A percentile compares a stretch with the other conserved stretches of the same genome.
Evolutionary conservation across 2,888 invertebrate genomes (phyloP).

Genomic region (Cheilosia grossa): DNA sequence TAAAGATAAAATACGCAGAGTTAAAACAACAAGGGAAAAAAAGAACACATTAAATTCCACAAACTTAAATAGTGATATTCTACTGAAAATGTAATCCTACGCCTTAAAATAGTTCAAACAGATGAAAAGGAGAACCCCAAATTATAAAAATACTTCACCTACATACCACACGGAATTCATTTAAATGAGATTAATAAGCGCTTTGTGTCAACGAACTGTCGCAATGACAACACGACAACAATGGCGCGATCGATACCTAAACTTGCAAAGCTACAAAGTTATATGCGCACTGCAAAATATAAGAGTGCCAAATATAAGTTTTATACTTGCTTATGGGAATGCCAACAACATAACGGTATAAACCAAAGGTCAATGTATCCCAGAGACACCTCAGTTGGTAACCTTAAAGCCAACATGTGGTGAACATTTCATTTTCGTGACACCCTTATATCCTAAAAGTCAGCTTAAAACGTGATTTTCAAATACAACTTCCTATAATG

Average conservation of each 20-base stretch:
- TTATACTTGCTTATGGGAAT: not conserved
- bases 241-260: not conserved
- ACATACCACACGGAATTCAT: slow-evolving; percentile 68
- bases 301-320: no score
- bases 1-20: slow-evolving; percentile 2
- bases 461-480: slow-evolving; percentile 52
- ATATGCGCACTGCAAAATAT: no score
- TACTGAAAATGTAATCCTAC: slow-evolving; percentile 3
- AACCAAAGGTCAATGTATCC: slow-evolving; percentile 53
- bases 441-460: slow-evolving; percentile 49
- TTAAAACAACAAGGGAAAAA: not conserved
- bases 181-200: slow-evolving; percentile 59
- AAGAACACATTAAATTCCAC: not conserved
- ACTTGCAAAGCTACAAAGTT: not conserved
- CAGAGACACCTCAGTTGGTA: slow-evolving; percentile 20
- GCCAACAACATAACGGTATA: not conserved
- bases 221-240: slow-evolving; percentile 14
- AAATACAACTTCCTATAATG: slow-evolving; percentile 61
- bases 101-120: slow-evolving; percentile 51
- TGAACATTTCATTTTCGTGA: slow-evolving; percentile 38
- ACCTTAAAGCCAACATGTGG: slow-evolving; percentile 71
- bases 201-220: slow-evolving; percentile 55
- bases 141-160: slow-evolving; percentile 70
- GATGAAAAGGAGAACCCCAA: slow-evolving; percentile 39
- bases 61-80: slow-evolving; percentile 18